Conservation (phyloP, 2,113 vertebrate species). For the Sander vitreus region DNA sequence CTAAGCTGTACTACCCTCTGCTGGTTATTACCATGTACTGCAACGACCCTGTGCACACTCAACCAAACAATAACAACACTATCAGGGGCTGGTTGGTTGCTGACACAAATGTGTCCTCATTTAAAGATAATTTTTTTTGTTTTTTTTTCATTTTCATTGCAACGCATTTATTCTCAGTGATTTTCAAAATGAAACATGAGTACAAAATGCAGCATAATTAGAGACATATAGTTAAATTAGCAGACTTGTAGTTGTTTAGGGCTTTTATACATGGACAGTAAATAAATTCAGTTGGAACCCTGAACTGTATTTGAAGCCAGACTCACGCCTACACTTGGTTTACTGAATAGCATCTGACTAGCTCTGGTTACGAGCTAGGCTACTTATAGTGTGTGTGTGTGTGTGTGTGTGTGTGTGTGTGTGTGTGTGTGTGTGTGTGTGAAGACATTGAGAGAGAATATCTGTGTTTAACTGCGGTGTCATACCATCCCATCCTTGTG, state of each 20-base stretch:
- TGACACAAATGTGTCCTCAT: neutral
- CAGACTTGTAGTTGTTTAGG: neutral
- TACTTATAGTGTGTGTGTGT: constrained; percentile 76
- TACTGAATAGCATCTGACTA: constrained; percentile 67
- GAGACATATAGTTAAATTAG: neutral
- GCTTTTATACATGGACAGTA: neutral
- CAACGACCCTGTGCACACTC: neutral
- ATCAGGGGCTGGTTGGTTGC: neutral
- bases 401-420: constrained; percentile 16
- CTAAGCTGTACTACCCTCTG: constrained; percentile 71
- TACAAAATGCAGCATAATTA: neutral
- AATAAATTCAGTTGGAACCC: constrained; percentile 12
- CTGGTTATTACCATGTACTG: constrained; percentile 45
- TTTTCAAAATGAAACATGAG: neutral
- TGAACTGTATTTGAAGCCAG: constrained; percentile 52
- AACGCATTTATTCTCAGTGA: neutral
- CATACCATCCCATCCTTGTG: constrained; percentile 70
- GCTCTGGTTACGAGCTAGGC: constrained; percentile 79
- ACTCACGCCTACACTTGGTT: constrained; percentile 60
- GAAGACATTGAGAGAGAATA: constrained; percentile 31
- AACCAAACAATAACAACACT: neutral
- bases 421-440: constrained; percentile 28
- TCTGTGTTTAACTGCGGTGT: constrained; percentile 65
- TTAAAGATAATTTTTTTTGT: neutral
- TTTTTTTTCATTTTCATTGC: neutral